Percentiles rank a stretch among this genome's conserved stretches.
Evolutionary conservation across 2,113 vertebrate species (phyloP).

Genomic region (Zosterops hypoxanthus): DNA sequence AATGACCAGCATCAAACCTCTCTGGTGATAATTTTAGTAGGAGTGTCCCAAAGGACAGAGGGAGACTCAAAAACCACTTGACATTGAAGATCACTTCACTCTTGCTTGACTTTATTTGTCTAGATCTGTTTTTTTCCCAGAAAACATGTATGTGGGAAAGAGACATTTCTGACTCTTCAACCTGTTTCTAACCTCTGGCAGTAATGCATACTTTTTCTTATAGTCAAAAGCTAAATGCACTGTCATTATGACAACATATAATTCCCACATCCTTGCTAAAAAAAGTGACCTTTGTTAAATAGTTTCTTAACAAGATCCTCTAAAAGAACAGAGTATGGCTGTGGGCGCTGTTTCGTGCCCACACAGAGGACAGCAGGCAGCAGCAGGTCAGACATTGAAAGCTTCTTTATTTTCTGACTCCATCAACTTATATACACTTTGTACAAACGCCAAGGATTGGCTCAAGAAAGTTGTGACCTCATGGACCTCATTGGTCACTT

Average conservation of each 20-base stretch:
- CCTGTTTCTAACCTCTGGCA: not conserved
- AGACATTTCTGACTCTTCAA: not conserved
- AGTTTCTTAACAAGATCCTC: not conserved
- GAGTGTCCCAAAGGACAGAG: not conserved
- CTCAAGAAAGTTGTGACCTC: no score
- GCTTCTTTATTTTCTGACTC: no score
- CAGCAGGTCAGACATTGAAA: no score
- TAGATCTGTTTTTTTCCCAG: not conserved
- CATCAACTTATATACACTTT: no score
- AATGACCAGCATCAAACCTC: not conserved
- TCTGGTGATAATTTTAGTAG: not conserved
- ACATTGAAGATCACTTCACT: not conserved
- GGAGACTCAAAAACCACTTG: not conserved
- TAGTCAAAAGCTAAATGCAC: conserved; percentile 1
- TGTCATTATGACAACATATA: conserved; percentile 7
- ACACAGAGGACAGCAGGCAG: no score
- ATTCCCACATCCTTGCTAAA: conserved; percentile 1
- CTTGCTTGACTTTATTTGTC: not conserved
- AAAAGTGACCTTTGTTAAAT: conserved; percentile 18
- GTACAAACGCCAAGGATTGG: no score
- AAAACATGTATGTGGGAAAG: not conserved
- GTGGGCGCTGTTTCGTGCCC: no score
- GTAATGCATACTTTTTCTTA: not conserved
- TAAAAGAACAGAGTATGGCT: not conserved
- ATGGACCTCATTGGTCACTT: no score